Percentiles rank a stretch among this genome's conserved stretches.
Evolutionary conservation across 2,888 invertebrate species (phyloP).

Genomic region (Epirrita christyi): DNA sequence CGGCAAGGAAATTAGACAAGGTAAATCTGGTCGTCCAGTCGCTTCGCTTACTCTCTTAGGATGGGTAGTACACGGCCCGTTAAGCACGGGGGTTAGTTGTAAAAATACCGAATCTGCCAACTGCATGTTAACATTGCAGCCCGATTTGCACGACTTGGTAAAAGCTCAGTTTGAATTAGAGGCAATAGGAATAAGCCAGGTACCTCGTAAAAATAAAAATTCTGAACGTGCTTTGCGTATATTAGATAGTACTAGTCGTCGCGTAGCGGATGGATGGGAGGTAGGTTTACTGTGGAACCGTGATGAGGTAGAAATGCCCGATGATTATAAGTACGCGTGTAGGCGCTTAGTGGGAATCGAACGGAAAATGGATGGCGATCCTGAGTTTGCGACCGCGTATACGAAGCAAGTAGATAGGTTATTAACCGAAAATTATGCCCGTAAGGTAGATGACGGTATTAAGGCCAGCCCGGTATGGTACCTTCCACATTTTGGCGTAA

Average conservation of each 20-base stretch:
- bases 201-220: background rate
- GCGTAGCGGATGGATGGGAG: slow-evolving; percentile 1
- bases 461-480: slow-evolving; percentile 39
- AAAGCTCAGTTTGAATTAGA: slow-evolving; percentile 19
- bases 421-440: slow-evolving; percentile 8
- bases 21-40: background rate
- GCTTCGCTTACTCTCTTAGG: background rate
- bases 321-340: too few relatives aligned
- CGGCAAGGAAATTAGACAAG: background rate
- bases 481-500: slow-evolving; percentile 44
- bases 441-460: background rate
- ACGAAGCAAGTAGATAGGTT: too few relatives aligned
- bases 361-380: too few relatives aligned
- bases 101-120: background rate
- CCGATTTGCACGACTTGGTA: slow-evolving; percentile 17
- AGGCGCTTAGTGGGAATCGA: too few relatives aligned
- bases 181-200: background rate
- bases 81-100: too few relatives aligned
- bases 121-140: background rate
- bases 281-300: slow-evolving; percentile 7
- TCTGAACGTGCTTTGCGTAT: slow-evolving; percentile 3
- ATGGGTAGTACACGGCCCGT: too few relatives aligned
- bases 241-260: slow-evolving; percentile 1
- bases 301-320: too few relatives aligned
- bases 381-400: too few relatives aligned